Evolutionary conservation across 2,113 vertebrate genomes (phyloP).

Genomic region (human (Homo sapiens)): DNA sequence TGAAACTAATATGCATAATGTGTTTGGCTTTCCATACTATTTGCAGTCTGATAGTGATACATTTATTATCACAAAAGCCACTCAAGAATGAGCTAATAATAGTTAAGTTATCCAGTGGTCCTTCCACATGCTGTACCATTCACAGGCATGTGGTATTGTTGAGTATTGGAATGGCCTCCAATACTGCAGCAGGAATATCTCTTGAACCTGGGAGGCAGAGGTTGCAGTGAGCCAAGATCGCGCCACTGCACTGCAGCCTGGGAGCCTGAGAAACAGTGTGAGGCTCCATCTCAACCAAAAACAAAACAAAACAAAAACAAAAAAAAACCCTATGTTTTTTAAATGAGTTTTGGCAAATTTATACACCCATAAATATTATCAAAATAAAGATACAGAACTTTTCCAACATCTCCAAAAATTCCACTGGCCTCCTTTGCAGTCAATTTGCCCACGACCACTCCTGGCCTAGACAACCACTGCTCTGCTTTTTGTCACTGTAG

Average conservation of each 20-base stretch:
- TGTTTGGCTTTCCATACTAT: background rate
- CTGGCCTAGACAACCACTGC: background rate
- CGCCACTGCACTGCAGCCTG: too few relatives aligned
- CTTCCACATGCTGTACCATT: background rate
- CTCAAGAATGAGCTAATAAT: background rate
- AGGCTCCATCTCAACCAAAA: too few relatives aligned
- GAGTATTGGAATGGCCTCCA: background rate
- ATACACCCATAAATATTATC: background rate
- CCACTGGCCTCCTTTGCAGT: background rate
- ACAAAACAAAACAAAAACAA: too few relatives aligned
- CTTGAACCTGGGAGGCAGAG: too few relatives aligned
- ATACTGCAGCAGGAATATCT: too few relatives aligned
- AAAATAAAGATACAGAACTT: background rate
- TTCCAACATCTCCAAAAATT: background rate
- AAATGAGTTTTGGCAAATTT: background rate
- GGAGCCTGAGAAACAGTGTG: too few relatives aligned
- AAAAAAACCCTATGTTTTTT: background rate
- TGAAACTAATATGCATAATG: background rate
- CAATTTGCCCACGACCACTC: background rate
- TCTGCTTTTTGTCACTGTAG: background rate
- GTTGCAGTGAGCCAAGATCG: too few relatives aligned
- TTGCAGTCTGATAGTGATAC: background rate
- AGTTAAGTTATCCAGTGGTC: background rate
- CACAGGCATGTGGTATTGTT: background rate
- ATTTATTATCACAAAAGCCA: background rate